phyloP scores from a whole-genome alignment of 2,797 vertebrate species.

The Smutsia temminckii region DNA sequence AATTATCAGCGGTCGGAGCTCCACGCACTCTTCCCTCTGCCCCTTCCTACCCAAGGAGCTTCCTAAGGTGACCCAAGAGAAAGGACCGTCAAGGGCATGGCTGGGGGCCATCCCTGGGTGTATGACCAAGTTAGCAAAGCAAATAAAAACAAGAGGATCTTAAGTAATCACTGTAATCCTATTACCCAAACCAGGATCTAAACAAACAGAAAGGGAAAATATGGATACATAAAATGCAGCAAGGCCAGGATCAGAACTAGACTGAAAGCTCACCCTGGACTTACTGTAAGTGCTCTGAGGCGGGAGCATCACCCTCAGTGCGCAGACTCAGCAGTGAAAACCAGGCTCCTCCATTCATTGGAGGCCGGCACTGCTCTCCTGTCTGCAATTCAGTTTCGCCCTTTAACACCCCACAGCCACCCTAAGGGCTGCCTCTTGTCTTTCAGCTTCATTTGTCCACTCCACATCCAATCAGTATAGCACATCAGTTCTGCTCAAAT shows the following conservation, averaged over 20 bases:
- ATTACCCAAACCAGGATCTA: background rate
- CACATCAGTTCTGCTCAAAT: constrained; percentile 1
- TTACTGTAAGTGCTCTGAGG: background rate
- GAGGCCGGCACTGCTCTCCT: background rate
- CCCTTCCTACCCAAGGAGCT: background rate
- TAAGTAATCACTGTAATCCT: background rate
- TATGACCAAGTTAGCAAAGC: background rate
- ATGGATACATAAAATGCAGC: background rate
- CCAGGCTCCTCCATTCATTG: background rate
- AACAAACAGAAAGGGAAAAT: background rate
- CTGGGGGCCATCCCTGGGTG: background rate
- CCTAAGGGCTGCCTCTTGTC: background rate
- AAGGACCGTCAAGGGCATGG: background rate
- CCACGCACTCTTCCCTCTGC: background rate
- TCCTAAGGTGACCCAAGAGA: background rate
- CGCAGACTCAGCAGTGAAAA: background rate
- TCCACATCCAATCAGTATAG: background rate
- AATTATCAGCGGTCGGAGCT: background rate
- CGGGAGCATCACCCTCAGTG: background rate
- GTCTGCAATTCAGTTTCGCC: background rate
- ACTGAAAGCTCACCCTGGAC: background rate
- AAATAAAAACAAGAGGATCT: constrained; percentile 33
- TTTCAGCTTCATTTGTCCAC: background rate
- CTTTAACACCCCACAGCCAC: background rate
- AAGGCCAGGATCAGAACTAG: background rate